Evolutionary conservation across 2,888 invertebrate genomes (phyloP).

Genomic region (Aleiodes alternator): DNA sequence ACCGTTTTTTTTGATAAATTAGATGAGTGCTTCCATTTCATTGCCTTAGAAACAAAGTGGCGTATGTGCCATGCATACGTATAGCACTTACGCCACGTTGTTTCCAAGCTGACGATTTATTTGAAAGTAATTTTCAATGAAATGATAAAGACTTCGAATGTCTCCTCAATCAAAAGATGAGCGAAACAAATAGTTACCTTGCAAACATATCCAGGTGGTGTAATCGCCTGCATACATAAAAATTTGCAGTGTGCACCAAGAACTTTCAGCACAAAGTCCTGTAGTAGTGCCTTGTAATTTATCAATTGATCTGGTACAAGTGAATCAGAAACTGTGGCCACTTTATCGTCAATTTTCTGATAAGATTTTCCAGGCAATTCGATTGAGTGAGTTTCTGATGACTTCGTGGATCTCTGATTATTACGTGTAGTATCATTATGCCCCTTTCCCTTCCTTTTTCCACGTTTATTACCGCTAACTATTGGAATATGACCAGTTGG

Average conservation of each 20-base stretch:
- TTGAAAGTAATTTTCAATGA: constrained; percentile 3
- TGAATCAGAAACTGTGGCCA: not conserved
- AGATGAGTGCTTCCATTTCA: too few species aligned
- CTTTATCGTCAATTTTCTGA: constrained; percentile 12
- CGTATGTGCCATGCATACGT: too few species aligned
- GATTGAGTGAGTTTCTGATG: constrained; percentile 34
- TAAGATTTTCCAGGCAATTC: constrained; percentile 22
- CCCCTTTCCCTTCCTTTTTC: constrained; percentile 49
- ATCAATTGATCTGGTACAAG: not conserved
- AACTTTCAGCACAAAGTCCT: constrained; percentile 58
- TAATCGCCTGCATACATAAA: constrained; percentile 55
- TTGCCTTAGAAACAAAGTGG: too few species aligned
- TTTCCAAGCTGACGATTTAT: not conserved
- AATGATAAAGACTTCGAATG: too few species aligned
- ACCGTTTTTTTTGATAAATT: too few species aligned
- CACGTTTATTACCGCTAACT: not conserved
- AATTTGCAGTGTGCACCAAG: constrained; percentile 63
- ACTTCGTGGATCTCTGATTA: not conserved
- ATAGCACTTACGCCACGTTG: too few species aligned
- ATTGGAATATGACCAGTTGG: not conserved
- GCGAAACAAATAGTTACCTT: constrained; percentile 57
- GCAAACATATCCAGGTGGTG: constrained; percentile 58
- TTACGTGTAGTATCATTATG: not conserved
- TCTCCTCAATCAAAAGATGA: too few species aligned
- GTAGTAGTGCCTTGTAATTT: constrained; percentile 56